Base-by-base conservation (phyloP, 2,797 vertebrate genomes). In the Cynodonichthys magdalenae region DNA sequence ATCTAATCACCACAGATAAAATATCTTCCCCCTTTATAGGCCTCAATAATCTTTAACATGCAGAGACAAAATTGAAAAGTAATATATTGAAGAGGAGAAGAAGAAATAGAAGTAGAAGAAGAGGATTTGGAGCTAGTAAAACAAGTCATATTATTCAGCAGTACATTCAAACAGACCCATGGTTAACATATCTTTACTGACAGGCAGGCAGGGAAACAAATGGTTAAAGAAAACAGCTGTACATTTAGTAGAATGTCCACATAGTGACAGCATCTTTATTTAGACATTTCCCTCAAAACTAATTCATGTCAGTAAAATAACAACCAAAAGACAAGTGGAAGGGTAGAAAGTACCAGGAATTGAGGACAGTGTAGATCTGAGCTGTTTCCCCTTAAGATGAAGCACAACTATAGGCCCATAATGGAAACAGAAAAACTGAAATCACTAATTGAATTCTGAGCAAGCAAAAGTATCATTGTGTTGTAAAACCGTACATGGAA, bases 131-230 rank as follows among this genome's bases (percentile, higher is more conserved):
- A 24, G 48, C 34, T 62, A 71, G 44, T 53, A 71, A 64, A 77
- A 34, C 49, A 41, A 27, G 17, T 73, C 36, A 28, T 47, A 65
- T 68, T 61, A 63, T 68, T 70, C 6, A 48, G 49, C 1, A 4
- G 42, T 58, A 24, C 12, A 50, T 24, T 44, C 41, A 8, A 53
- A 42, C 54, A 48, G 20, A 63, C 77, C 81, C 64, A 49, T 3
- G 59, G 70, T 55, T 29, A 24, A 58, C 77, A 87, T 67, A 72
- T 86, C 74, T 80, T 73, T 58, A 49, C 47, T 46, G 29, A 5
- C 50, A 4, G 48, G 28, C 59, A 20, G 63, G 63, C 39, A 53
- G 41, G 36, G 27, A 19, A 66, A 71, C 69, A 69, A 18, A 39
- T 5, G 31, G 36, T 46, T 56, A 31, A 18, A 24, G 46, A 73